Evolutionary conservation across 2,888 invertebrate species (phyloP).

Genomic region (Chromoteleia sp.): DNA sequence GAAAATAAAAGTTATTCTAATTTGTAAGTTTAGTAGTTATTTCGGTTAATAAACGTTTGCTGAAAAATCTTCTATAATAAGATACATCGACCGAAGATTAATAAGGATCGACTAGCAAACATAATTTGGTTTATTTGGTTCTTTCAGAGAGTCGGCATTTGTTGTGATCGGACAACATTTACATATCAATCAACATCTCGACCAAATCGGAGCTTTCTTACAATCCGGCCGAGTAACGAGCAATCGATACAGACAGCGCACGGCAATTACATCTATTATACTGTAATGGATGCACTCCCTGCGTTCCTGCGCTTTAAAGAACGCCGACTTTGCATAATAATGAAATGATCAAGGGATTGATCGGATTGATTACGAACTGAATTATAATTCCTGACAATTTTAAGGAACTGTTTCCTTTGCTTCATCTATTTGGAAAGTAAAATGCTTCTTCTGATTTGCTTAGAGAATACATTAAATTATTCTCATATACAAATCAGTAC

Average conservation of each 20-base stretch:
- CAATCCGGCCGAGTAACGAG: conserved; percentile 53
- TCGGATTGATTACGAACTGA: conserved; percentile 33
- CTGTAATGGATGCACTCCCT: conserved; percentile 54
- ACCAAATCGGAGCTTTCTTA: conserved; percentile 47
- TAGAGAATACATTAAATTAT: too few species aligned
- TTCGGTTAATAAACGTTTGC: too few species aligned
- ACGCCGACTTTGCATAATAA: conserved; percentile 55
- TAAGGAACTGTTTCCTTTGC: too few species aligned
- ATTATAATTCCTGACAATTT: too few species aligned
- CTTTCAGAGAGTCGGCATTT: not conserved
- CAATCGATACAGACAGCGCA: conserved; percentile 61
- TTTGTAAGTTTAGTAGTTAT: too few species aligned
- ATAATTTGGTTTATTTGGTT: conserved; percentile 3
- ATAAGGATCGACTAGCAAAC: not conserved
- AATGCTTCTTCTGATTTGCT: too few species aligned
- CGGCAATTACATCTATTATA: conserved; percentile 66
- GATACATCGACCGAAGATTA: too few species aligned
- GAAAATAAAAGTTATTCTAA: too few species aligned
- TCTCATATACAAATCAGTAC: too few species aligned
- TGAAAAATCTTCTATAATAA: too few species aligned
- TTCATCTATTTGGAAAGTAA: too few species aligned
- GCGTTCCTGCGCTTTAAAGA: conserved; percentile 44
- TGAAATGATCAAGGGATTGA: conserved; percentile 35
- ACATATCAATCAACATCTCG: conserved; percentile 52
- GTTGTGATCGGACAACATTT: conserved; percentile 41